Percentiles rank a stretch among this genome's conserved stretches.
These are phyloP conservation scores for Furnarius figulus DNA, from an alignment of 2,113 vertebrate species.

Conservation along the genomic window DNA sequence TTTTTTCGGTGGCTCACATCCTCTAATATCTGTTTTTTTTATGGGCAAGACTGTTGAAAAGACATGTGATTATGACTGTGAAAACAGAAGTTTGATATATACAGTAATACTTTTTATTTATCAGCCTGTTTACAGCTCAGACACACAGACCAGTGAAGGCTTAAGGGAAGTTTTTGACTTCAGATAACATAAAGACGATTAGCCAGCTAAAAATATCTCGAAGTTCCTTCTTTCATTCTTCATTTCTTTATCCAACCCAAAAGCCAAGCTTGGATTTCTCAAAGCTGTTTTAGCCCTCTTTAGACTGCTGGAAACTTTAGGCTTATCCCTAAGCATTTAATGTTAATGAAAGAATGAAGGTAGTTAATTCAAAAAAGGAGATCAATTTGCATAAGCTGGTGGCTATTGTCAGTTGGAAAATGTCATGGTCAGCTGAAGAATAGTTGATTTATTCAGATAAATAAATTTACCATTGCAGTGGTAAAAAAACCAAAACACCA, in stretches of 20 bases:
- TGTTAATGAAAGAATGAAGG: conserved; percentile 15
- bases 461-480: neutral
- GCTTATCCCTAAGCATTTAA: neutral
- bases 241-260: neutral
- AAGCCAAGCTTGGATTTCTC: conserved; percentile 23
- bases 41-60: neutral
- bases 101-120: neutral
- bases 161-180: neutral
- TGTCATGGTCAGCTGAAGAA: neutral
- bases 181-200: neutral
- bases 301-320: neutral
- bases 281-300: conserved; percentile 28
- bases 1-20: neutral
- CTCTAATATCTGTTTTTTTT: neutral
- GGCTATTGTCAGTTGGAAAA: neutral
- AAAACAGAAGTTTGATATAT: neutral
- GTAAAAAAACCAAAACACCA: neutral
- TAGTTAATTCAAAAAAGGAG: neutral
- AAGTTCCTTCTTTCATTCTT: neutral
- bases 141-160: neutral
- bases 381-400: neutral
- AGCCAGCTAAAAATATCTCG: neutral
- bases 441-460: neutral
- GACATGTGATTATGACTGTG: neutral
- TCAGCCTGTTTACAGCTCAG: neutral